phyloP scores from a whole-genome alignment of 2,113 vertebrate genomes.

The Lepisosteus oculatus region DNA sequence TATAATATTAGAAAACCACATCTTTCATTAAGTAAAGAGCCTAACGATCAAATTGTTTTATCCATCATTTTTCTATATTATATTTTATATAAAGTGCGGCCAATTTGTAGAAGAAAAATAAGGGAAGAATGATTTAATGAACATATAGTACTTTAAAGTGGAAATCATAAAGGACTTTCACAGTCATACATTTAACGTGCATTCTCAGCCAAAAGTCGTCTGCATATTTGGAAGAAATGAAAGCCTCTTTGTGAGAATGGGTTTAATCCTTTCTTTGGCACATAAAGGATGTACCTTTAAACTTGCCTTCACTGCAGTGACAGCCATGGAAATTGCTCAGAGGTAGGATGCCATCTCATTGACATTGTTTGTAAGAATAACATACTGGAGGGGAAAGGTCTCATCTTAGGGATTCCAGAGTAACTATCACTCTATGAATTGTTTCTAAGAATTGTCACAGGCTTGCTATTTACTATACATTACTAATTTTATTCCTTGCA shows the following conservation, averaged over 20 bases:
- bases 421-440: slow-evolving; percentile 59
- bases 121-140: slow-evolving; percentile 15
- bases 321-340: slow-evolving; percentile 74
- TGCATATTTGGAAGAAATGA: slow-evolving; percentile 71
- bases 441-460: slow-evolving; percentile 68
- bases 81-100: too few species aligned
- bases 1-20: too few species aligned
- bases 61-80: not conserved
- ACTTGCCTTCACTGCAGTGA: slow-evolving; percentile 71
- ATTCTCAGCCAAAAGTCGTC: slow-evolving; percentile 64
- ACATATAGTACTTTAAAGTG: slow-evolving; percentile 13
- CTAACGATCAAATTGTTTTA: not conserved
- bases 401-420: slow-evolving; percentile 57
- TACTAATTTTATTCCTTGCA: slow-evolving; percentile 58
- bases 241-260: slow-evolving; percentile 71
- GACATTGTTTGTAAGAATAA: slow-evolving; percentile 73
- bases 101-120: not conserved
- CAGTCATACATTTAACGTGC: slow-evolving; percentile 66
- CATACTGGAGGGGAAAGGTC: slow-evolving; percentile 65
- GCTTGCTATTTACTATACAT: slow-evolving; percentile 71
- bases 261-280: slow-evolving; percentile 71
- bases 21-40: not conserved
- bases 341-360: slow-evolving; percentile 74
- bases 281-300: slow-evolving; percentile 79
- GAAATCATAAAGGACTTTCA: slow-evolving; percentile 16